phyloP scores from a whole-genome alignment of 2,888 invertebrate species.

The Ceramica pisi region DNA sequence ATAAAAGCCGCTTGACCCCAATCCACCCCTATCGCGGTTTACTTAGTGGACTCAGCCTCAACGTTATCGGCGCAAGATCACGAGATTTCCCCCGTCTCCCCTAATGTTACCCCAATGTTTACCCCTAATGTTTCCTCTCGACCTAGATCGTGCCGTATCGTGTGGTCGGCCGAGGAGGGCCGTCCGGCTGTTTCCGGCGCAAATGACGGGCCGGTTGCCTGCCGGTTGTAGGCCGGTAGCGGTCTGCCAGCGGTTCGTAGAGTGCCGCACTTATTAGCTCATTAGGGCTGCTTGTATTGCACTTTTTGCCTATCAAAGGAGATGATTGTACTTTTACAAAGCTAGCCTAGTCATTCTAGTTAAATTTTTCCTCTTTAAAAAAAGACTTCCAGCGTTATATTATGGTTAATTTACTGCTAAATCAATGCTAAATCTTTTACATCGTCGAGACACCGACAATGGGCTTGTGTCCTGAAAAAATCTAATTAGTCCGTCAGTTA shows the following conservation, averaged over 20 bases:
- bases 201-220: slow-evolving; percentile 25
- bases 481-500: too few relatives aligned
- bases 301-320: neutral
- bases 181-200: slow-evolving; percentile 42
- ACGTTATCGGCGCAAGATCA: slow-evolving; percentile 50
- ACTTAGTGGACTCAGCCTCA: slow-evolving; percentile 30
- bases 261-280: neutral
- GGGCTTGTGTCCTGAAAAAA: too few relatives aligned
- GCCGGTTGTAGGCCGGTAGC: neutral
- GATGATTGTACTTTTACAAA: neutral
- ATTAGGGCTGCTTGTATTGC: neutral
- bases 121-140: slow-evolving; percentile 55
- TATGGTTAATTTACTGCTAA: too few relatives aligned
- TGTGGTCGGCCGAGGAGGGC: neutral
- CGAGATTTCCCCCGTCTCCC: slow-evolving; percentile 29
- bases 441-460: too few relatives aligned
- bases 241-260: slow-evolving; percentile 5
- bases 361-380: too few relatives aligned
- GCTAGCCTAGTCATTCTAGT: too few relatives aligned
- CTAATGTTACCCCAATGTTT: slow-evolving; percentile 33
- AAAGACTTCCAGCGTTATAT: too few relatives aligned
- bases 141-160: slow-evolving; percentile 64
- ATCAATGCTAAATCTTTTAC: too few relatives aligned
- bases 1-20: slow-evolving; percentile 49
- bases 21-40: slow-evolving; percentile 37